Conservation (phyloP, 2,888 invertebrate genomes). For the Tenthredo distinguenda region DNA sequence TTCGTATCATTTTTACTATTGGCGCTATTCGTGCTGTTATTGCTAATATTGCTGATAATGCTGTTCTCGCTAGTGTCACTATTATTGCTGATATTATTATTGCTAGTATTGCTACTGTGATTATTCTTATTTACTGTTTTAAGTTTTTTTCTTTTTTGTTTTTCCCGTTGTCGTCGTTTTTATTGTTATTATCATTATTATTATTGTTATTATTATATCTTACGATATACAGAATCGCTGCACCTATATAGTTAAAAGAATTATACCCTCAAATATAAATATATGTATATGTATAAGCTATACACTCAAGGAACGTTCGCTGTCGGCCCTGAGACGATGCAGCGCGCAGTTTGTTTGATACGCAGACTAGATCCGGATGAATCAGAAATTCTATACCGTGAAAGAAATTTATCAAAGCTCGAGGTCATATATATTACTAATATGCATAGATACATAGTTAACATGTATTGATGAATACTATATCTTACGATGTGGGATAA, state of each 20-base stretch:
- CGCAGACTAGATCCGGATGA: slow-evolving; percentile 14
- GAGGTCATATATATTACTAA: neutral
- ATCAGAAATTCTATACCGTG: slow-evolving; percentile 10
- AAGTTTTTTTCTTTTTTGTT: neutral
- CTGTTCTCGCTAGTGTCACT: neutral
- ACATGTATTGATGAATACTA: neutral
- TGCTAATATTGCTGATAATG: neutral
- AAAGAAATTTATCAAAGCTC: slow-evolving; percentile 11
- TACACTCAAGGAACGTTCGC: neutral
- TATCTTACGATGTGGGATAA: neutral
- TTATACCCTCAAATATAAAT: neutral
- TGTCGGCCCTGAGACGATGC: neutral
- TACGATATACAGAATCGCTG: neutral
- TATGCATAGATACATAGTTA: neutral
- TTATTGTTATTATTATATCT: neutral
- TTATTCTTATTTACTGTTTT: neutral
- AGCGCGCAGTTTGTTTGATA: neutral
- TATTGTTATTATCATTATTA: neutral
- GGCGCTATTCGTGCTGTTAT: neutral
- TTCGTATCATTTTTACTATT: neutral
- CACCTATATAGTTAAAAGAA: neutral
- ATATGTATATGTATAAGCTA: neutral
- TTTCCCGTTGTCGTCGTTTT: neutral
- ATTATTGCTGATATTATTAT: neutral
- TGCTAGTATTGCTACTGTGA: neutral